Percentiles rank a stretch among this genome's conserved stretches.
These are phyloP conservation scores for Ophioderma brevispina DNA, from an alignment of 35 echinoderm and acorn worm species.

Conservation along the genomic window DNA sequence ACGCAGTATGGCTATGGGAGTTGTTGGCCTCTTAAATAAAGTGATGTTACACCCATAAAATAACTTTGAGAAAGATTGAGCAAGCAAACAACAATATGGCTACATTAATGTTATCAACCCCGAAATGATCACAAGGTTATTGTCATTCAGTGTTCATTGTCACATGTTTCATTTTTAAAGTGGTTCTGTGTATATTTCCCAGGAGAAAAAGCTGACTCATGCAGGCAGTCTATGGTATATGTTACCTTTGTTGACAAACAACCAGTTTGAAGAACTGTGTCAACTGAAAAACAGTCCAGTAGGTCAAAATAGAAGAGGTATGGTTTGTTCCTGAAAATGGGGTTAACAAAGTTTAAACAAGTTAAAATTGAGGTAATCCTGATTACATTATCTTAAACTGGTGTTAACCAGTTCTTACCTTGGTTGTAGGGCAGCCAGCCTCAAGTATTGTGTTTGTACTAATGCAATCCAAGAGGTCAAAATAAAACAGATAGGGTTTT, in stretches of 20 bases:
- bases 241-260: slow-evolving; percentile 45
- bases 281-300: slow-evolving; percentile 33
- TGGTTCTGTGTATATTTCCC: too few species aligned
- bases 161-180: too few species aligned
- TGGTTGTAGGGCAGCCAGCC: slow-evolving; percentile 29
- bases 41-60: too few species aligned
- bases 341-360: background rate
- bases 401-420: slow-evolving; percentile 22
- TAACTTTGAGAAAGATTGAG: too few species aligned
- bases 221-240: background rate
- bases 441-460: background rate
- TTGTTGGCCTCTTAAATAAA: too few species aligned
- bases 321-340: slow-evolving; percentile 29
- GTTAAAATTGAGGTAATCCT: background rate
- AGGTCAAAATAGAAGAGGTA: slow-evolving; percentile 62
- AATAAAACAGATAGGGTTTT: slow-evolving; percentile 45
- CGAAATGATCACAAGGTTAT: too few species aligned
- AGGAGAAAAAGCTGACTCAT: too few species aligned
- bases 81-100: too few species aligned
- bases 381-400: background rate
- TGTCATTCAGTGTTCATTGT: too few species aligned
- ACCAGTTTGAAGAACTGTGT: slow-evolving; percentile 14
- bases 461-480: slow-evolving; percentile 66
- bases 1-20: too few species aligned
- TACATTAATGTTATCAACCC: too few species aligned